Evolutionary conservation across 1,140 invertebrate species (phyloP).

Genomic region (Nephila pilipes): DNA sequence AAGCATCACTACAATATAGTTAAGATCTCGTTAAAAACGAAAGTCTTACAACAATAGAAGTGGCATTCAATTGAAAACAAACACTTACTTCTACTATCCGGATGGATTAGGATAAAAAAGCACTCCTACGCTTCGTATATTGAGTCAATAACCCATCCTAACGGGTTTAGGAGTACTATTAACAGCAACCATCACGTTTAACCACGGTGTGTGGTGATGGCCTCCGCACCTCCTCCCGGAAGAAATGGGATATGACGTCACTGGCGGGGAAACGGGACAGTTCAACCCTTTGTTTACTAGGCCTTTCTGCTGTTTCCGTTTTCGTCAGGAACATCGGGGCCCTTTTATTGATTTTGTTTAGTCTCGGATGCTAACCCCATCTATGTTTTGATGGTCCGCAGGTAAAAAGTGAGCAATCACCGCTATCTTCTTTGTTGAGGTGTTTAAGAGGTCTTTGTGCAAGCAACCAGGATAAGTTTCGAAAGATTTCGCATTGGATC

Average conservation of each 20-base stretch:
- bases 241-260: constrained; percentile 24
- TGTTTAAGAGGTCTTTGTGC: too few relatives aligned
- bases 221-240: neutral
- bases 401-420: neutral
- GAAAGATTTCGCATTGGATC: too few relatives aligned
- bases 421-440: neutral
- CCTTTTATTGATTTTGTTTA: neutral
- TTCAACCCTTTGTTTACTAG: constrained; percentile 30
- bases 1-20: neutral
- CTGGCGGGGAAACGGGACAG: constrained; percentile 17
- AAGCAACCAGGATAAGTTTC: too few relatives aligned
- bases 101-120: neutral
- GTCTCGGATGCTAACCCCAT: neutral
- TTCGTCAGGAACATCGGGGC: neutral
- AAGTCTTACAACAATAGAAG: neutral
- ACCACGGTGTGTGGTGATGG: neutral
- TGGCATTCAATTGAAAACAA: neutral
- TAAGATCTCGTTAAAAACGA: neutral
- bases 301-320: constrained; percentile 9
- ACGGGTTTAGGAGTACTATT: constrained; percentile 35
- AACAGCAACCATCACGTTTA: constrained; percentile 4
- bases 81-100: constrained; percentile 18
- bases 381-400: neutral
- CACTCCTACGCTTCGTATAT: neutral
- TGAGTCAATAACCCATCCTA: constrained; percentile 5